A percentile compares a stretch with the other conserved stretches of the same genome.
phyloP scores from a whole-genome alignment of 2,888 invertebrate genomes.

The Drosophila atripex region DNA sequence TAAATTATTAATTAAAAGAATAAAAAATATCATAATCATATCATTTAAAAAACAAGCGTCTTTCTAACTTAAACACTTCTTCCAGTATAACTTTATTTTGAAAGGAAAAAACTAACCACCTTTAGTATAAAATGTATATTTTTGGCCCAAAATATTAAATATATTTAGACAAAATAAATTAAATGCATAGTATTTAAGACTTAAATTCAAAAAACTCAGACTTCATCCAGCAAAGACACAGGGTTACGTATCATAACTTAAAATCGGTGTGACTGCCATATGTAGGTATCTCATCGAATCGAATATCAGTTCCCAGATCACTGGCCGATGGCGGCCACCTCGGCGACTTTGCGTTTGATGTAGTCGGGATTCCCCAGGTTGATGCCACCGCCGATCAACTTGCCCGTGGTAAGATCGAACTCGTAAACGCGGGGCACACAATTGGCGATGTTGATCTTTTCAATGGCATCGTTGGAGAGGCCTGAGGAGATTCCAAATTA shows the following conservation, averaged over 20 bases:
- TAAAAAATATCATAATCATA: neutral
- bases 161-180: conserved; percentile 22
- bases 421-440: conserved; percentile 92
- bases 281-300: neutral
- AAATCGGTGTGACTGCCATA: neutral
- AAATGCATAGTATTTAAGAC: conserved; percentile 9
- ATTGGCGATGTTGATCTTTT: conserved; percentile 90
- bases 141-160: conserved; percentile 40
- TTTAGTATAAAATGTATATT: conserved; percentile 25
- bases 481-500: conserved; percentile 20
- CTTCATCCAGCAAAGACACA: conserved; percentile 4
- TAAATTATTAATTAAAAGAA: neutral
- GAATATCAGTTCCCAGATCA: conserved; percentile 22
- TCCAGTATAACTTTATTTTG: too few species aligned
- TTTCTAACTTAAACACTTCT: too few species aligned
- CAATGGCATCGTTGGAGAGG: conserved; percentile 89
- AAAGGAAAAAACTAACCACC: too few species aligned
- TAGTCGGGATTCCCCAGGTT: conserved; percentile 92
- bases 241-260: conserved; percentile 9
- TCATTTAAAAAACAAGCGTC: too few species aligned
- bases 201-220: conserved; percentile 6
- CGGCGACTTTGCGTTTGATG: conserved; percentile 90
- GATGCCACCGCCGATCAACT: conserved; percentile 88
- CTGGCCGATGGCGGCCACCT: conserved; percentile 91
- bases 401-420: conserved; percentile 87